phyloP scores from a whole-genome alignment of 1,140 invertebrate species.

The Heliothis subflexa region DNA sequence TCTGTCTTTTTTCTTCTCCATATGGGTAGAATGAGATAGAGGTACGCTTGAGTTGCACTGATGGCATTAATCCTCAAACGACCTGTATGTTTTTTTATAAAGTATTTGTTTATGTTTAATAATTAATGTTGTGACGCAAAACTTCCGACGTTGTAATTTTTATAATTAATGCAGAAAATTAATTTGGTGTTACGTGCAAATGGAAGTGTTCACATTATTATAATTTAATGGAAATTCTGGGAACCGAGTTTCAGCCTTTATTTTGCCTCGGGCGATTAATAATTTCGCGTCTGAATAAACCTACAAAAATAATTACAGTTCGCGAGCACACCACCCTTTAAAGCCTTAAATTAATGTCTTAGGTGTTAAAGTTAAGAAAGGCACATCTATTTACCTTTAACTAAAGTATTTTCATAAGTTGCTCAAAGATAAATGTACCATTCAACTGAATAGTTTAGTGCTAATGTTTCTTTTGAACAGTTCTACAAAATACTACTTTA shows the following conservation, averaged over 20 bases:
- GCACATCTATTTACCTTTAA: constrained; percentile 9
- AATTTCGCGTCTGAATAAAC: not conserved
- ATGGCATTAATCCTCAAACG: too few relatives aligned
- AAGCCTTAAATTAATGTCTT: constrained; percentile 10
- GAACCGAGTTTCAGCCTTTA: not conserved
- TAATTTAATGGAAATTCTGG: not conserved
- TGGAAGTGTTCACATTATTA: too few relatives aligned
- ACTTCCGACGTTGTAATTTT: not conserved
- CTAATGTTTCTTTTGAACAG: constrained; percentile 5
- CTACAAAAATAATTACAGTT: constrained; percentile 14
- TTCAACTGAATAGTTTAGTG: constrained; percentile 16
- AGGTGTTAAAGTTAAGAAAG: constrained; percentile 2
- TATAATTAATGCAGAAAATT: not conserved
- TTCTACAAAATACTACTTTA: not conserved
- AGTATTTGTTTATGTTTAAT: too few relatives aligned
- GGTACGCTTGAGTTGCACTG: too few relatives aligned
- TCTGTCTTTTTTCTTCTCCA: not conserved
- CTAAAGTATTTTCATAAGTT: constrained; percentile 13
- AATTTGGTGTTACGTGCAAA: too few relatives aligned
- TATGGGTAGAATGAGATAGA: not conserved
- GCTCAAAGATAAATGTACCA: not conserved
- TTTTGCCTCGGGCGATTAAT: not conserved
- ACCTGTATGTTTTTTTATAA: constrained; percentile 1
- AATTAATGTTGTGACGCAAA: not conserved
- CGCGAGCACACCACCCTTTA: not conserved